Base-by-base conservation (phyloP, 2,113 vertebrate species). In the Capreolus pygargus region DNA sequence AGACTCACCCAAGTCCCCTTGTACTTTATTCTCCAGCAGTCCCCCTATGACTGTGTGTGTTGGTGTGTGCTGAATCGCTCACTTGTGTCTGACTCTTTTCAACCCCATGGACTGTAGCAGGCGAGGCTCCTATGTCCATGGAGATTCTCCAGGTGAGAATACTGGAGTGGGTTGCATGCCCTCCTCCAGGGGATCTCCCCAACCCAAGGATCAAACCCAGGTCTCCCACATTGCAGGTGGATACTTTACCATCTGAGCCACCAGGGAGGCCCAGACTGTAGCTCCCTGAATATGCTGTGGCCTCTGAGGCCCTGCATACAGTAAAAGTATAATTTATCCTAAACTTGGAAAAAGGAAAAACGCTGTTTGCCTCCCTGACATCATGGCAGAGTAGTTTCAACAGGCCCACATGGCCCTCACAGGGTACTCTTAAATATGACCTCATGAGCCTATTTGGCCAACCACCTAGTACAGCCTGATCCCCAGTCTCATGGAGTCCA, bases 211-310 rank as follows among this genome's bases (percentile, higher is more conserved):
- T 36, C 64, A 70, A 21, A 36, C n/a, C 17, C 64, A 70, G n/a
- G n/a, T 21, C n/a, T 70, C n/a, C n/a, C 0, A 0, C 33, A 36
- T 21, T 70, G 64, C 17, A 36, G 64, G 17, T 0, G 0, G 8
- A 36, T 70, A 36, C n/a, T 70, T 21, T 36, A 67, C 33, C n/a
- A 36, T 67, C 64, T 67, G 64, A 36, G n/a, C n/a, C 64, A 36
- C 33, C n/a, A 36, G 33, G n/a, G 17, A 67, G 17, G 17, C 64
- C n/a, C 64, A 67, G n/a, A 36, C 8, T 55, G 25, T 54, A 83
- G 58, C 36, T 54, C 27, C 28, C 79, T 14, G 28, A 55, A 55
- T 67, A 33, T 55, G 79, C 36, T 16, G 33, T 25, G 10, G 50
- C 45, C 67, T n/a, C 28, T 86, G 6, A 9, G 82, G 30, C 16